phyloP scores from a whole-genome alignment of 2,113 vertebrate species.

The Microcebus jonahi region DNA sequence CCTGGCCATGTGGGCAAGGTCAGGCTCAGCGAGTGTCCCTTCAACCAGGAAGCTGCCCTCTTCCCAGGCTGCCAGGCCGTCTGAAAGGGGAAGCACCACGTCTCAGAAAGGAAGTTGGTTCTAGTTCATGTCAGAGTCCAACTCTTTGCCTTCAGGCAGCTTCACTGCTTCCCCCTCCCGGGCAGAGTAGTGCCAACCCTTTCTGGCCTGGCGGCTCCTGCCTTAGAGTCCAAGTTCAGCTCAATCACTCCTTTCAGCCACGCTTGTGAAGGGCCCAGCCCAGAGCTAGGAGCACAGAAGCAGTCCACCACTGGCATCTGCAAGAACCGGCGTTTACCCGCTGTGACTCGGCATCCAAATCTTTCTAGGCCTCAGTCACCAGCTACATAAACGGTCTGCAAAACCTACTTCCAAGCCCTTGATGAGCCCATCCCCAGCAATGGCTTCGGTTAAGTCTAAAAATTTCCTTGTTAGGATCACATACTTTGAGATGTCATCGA shows the following conservation, averaged over 20 bases:
- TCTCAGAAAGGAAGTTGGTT: not conserved
- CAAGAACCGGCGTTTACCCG: not conserved
- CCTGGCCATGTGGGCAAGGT: not conserved
- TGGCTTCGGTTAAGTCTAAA: not conserved
- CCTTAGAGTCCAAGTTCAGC: not conserved
- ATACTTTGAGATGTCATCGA: not conserved
- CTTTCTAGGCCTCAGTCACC: not conserved
- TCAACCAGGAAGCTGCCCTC: not conserved
- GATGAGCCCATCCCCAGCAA: not conserved
- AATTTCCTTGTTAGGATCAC: not conserved
- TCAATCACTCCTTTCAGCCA: not conserved
- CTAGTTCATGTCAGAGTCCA: not conserved
- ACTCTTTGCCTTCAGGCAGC: not conserved
- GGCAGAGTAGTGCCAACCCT: not conserved
- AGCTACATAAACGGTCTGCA: not conserved
- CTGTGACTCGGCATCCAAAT: not conserved
- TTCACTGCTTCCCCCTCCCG: not conserved
- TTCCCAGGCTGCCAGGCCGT: not conserved
- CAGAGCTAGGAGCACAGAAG: not conserved
- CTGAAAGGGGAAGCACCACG: not conserved
- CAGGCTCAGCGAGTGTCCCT: not conserved
- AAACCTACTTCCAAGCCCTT: not conserved
- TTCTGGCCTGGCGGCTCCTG: not conserved
- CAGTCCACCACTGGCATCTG: too few relatives aligned
- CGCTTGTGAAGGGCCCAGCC: not conserved